Evolutionary conservation across 2,888 invertebrate genomes (phyloP).

Genomic region (Acleris cristana): DNA sequence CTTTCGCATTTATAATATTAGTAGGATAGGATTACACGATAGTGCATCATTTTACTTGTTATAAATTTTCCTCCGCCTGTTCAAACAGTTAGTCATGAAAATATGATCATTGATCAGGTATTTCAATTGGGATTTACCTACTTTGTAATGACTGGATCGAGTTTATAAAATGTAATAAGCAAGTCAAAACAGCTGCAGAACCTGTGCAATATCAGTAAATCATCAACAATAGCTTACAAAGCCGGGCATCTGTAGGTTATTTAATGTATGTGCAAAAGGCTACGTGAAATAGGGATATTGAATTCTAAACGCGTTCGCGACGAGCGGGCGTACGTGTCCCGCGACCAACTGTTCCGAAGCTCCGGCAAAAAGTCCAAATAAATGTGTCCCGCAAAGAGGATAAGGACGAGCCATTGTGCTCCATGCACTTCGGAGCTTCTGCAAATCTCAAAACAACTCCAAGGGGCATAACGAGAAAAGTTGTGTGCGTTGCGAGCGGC

Average conservation of each 20-base stretch:
- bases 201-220: conserved; percentile 45
- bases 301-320: conserved; percentile 72
- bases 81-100: too few species aligned
- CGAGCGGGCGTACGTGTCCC: conserved; percentile 69
- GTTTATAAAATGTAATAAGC: conserved; percentile 2
- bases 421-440: conserved; percentile 66
- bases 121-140: too few species aligned
- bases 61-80: not conserved
- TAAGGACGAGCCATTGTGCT: conserved; percentile 68
- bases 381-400: conserved; percentile 65
- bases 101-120: too few species aligned
- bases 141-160: not conserved
- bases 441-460: conserved; percentile 73
- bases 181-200: conserved; percentile 41
- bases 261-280: conserved; percentile 62
- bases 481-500: conserved; percentile 52
- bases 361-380: conserved; percentile 70
- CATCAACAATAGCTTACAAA: conserved; percentile 58
- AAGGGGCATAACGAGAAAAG: conserved; percentile 74
- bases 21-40: too few species aligned
- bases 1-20: too few species aligned
- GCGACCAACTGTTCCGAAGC: conserved; percentile 65
- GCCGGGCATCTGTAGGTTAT: conserved; percentile 60
- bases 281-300: conserved; percentile 71
- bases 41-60: too few species aligned